Evolutionary conservation across 2,888 invertebrate genomes (phyloP), one percentile per base, ranked within the genome.

Genomic region (Biston stratarius): DNA sequence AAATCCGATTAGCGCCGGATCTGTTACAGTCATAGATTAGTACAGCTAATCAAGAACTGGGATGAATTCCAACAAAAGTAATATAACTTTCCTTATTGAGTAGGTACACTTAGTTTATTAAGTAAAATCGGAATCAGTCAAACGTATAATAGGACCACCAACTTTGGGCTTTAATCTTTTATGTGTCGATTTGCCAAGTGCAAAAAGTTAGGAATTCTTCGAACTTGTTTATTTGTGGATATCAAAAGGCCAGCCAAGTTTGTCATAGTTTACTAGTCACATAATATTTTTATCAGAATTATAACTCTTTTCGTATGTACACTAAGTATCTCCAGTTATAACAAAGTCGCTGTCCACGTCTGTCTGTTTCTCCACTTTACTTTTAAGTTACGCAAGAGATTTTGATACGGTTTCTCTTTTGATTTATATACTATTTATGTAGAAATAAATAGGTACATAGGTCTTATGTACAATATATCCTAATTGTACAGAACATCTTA

Each of bases 71-170:
- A 89, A 90, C 87, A 89, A 90, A 89, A 88, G 88, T 85, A 90
- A 91, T 91, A 88, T 87, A 90, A 91, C 90, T 91, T 91, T 90
- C 81, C 85, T 84, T 87, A 87, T 87, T 85, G 83, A 85, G 71
- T 51, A 59, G 49, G 49, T 42, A 49, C 42, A 55, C 59, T 59
- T 59, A 49, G 83, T 80, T 79, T 82, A 82, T 82, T 83, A 84
- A 83, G 81, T 81, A 83, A 86, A 86, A 83, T 83, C 78, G 81
- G 79, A 84, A 73, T 82, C 88, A 82, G 82, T 87, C 86, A 87
- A 76, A 83, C 90, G 90, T 85, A 80, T 87, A 86, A 88, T 88
- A 83, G 75, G 78, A 79, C 76, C 76, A 69, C 67, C 68, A 66
- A 72, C 61, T 72, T 71, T 64, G 40, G 63, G 69, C 63, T 71